phyloP scores from a whole-genome alignment of 1,140 invertebrate species.

The Nautilus pompilius region DNA sequence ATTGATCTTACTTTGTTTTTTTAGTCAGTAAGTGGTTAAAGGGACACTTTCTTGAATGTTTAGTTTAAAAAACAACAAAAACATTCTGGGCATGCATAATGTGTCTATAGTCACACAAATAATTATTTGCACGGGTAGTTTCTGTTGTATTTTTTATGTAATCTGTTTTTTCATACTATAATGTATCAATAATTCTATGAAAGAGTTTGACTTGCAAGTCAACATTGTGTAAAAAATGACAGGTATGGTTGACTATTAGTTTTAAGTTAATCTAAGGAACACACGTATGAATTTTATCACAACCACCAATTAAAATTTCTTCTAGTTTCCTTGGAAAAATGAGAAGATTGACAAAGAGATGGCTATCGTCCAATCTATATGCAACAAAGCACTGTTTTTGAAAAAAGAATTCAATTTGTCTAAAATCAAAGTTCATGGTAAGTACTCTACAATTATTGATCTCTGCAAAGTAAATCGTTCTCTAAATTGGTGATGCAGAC shows the following conservation, averaged over 20 bases:
- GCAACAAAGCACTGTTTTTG: conserved; percentile 6
- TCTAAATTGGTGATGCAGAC: no score
- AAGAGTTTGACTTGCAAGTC: not conserved
- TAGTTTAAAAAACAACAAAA: no score
- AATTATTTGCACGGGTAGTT: no score
- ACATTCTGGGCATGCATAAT: no score
- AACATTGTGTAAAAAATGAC: not conserved
- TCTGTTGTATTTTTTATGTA: not conserved
- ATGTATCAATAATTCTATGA: not conserved
- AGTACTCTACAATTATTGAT: no score
- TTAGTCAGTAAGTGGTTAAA: no score
- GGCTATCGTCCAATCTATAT: not conserved
- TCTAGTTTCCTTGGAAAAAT: conserved; percentile 11
- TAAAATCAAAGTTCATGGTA: conserved; percentile 8
- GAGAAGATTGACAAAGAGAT: conserved; percentile 2
- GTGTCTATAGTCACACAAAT: no score
- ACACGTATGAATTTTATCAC: not conserved
- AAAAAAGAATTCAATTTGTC: conserved; percentile 12
- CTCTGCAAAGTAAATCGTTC: no score
- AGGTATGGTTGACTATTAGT: not conserved
- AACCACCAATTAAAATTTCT: not conserved
- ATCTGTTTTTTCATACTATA: not conserved
- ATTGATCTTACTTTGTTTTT: no score
- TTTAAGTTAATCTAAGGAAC: not conserved
- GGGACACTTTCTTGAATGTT: no score